A percentile compares a stretch with the other conserved stretches of the same genome.
Conservation (phyloP, 2,113 vertebrate species). For the Australoheros scitulus region DNA sequence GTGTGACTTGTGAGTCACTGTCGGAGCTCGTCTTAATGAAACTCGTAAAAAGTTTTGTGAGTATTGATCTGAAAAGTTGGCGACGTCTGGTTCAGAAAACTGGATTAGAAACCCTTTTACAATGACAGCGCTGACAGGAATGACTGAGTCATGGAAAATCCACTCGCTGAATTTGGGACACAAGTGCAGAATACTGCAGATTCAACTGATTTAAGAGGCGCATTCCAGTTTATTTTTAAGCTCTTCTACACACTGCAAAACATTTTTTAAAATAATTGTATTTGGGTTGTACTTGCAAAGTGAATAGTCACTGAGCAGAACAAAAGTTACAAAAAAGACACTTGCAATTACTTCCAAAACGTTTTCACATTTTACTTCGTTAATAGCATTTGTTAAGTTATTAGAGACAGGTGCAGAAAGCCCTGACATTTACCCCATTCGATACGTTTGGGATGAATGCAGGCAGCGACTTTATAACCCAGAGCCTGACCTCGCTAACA, state of each 20-base stretch:
- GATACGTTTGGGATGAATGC: no score
- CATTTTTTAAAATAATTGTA: neutral
- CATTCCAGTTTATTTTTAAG: neutral
- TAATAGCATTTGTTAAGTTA: no score
- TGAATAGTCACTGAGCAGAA: no score
- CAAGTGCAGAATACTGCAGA: neutral
- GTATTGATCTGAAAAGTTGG: constrained; percentile 5
- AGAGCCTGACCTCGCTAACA: no score
- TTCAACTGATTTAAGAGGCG: neutral
- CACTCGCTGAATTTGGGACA: neutral
- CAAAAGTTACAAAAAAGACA: no score
- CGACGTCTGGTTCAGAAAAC: neutral
- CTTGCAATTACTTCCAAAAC: no score
- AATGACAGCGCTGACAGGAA: neutral
- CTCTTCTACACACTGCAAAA: neutral
- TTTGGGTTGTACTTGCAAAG: no score
- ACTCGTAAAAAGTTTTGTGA: neutral
- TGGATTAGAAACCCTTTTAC: neutral
- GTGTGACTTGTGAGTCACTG: neutral
- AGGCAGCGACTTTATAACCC: no score
- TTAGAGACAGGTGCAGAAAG: no score
- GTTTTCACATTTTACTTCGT: no score
- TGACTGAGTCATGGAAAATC: neutral
- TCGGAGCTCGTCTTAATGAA: neutral
- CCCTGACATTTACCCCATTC: no score